A percentile compares a stretch with the other conserved stretches of the same genome.
These are phyloP conservation scores for Drepana arcuata DNA, from an alignment of 1,140 invertebrate genomes.

Conservation along the genomic window DNA sequence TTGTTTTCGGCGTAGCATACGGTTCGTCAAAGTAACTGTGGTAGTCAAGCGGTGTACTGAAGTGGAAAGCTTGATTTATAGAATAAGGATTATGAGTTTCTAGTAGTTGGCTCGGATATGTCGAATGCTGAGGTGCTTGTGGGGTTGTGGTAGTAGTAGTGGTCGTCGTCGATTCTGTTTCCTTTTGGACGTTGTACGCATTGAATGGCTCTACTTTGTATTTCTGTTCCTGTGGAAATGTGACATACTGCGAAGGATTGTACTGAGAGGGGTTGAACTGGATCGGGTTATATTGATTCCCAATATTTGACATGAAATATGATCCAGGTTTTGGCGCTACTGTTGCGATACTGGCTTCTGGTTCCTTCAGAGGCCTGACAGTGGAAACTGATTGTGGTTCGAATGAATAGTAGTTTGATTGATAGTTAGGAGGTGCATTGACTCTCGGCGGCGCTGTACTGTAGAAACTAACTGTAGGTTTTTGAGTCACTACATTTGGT, in stretches of 20 bases:
- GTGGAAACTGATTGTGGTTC: constrained; percentile 54
- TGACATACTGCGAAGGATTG: constrained; percentile 31
- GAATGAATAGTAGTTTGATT: constrained; percentile 54
- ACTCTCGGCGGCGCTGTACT: constrained; percentile 42
- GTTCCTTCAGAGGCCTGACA: constrained; percentile 30
- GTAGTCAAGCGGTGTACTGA: constrained; percentile 59
- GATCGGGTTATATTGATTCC: constrained; percentile 32
- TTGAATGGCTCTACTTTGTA: constrained; percentile 19
- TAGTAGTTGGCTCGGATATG: constrained; percentile 43
- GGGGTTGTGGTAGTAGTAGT: constrained; percentile 29
- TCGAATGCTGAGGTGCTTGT: constrained; percentile 36
- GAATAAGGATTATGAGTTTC: constrained; percentile 66
- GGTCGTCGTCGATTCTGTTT: constrained; percentile 14
- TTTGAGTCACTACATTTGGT: constrained; percentile 36
- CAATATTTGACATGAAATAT: constrained; percentile 41
- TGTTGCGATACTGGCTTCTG: too few relatives aligned
- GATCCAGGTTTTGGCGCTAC: constrained; percentile 28
- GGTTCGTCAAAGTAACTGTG: constrained; percentile 55
- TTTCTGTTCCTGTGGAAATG: constrained; percentile 25
- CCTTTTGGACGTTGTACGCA: constrained; percentile 15
- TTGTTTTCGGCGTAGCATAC: constrained; percentile 22
- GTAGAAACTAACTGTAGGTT: constrained; percentile 49
- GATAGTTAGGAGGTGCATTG: constrained; percentile 24
- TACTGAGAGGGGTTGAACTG: constrained; percentile 41
- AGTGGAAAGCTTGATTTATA: constrained; percentile 65